Conservation (phyloP, 2,113 vertebrate species). For the Malurus alboscapulatus region DNA sequence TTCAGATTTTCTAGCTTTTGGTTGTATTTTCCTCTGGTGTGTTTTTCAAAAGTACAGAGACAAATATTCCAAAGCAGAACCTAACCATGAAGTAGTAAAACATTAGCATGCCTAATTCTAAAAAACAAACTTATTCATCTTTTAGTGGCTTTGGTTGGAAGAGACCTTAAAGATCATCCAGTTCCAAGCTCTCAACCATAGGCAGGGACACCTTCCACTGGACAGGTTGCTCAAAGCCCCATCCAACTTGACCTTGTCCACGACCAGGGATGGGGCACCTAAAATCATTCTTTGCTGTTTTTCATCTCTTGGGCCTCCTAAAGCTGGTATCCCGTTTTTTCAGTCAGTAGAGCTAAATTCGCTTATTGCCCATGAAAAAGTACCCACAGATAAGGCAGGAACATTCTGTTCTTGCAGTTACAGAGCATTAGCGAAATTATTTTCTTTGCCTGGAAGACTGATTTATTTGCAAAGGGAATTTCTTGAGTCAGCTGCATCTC, state of each 20-base stretch:
- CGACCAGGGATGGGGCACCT: neutral
- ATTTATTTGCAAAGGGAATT: constrained; percentile 34
- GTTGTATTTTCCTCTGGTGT: neutral
- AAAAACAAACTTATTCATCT: neutral
- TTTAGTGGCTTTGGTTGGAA: neutral
- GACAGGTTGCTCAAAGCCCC: neutral
- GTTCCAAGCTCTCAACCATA: neutral
- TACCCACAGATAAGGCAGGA: neutral
- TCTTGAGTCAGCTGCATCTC: constrained; percentile 41
- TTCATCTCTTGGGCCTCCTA: neutral
- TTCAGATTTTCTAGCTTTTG: neutral
- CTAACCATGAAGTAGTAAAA: neutral
- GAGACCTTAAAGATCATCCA: neutral
- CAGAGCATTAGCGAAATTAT: neutral
- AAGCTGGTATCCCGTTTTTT: neutral
- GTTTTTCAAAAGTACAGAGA: neutral
- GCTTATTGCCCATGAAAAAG: neutral
- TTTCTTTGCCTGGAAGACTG: neutral
- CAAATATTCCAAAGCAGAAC: neutral
- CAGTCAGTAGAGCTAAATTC: neutral
- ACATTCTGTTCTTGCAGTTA: neutral
- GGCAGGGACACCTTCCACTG: neutral
- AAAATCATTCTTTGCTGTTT: neutral
- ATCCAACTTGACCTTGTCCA: neutral
- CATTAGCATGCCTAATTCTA: neutral